A percentile compares a stretch with the other conserved stretches of the same genome.
Evolutionary conservation across 2,113 vertebrate genomes (phyloP).

Genomic region (Nibea coibor): DNA sequence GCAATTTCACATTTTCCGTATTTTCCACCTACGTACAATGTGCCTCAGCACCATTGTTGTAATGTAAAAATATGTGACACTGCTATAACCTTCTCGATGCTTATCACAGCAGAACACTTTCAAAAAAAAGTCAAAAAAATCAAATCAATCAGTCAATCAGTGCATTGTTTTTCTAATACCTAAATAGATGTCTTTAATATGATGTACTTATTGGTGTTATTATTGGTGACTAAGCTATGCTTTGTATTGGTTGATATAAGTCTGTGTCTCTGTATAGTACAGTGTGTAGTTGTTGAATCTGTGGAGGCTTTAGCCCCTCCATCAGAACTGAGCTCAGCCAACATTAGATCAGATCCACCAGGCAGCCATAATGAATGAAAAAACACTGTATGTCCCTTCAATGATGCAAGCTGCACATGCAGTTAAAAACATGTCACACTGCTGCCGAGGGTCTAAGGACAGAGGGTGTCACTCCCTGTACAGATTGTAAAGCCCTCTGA

Average conservation of each 20-base stretch:
- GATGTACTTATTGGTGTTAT: not conserved
- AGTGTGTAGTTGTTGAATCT: constrained; percentile 12
- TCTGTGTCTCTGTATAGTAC: constrained; percentile 25
- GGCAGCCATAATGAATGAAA: constrained; percentile 30
- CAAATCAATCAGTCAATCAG: not conserved
- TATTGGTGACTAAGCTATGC: constrained; percentile 28
- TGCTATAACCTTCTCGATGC: not conserved
- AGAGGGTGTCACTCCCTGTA: too few species aligned
- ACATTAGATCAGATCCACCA: constrained; percentile 14
- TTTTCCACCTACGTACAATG: not conserved
- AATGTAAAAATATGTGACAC: not conserved
- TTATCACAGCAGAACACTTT: not conserved
- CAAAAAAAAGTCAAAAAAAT: not conserved
- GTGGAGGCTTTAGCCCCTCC: not conserved
- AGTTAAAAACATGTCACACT: not conserved
- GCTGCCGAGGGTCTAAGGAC: too few species aligned
- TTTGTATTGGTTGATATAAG: constrained; percentile 11
- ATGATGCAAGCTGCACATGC: constrained; percentile 3
- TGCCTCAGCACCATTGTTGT: not conserved
- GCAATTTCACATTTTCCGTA: too few species aligned
- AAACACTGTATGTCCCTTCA: constrained; percentile 9
- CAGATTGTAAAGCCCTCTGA: too few species aligned
- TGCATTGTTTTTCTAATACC: constrained; percentile 6
- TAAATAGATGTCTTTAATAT: not conserved
- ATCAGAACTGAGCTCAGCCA: not conserved